These are phyloP conservation scores for Euglossa dilemma DNA, from an alignment of 1,140 invertebrate species.

Conservation along the genomic window DNA sequence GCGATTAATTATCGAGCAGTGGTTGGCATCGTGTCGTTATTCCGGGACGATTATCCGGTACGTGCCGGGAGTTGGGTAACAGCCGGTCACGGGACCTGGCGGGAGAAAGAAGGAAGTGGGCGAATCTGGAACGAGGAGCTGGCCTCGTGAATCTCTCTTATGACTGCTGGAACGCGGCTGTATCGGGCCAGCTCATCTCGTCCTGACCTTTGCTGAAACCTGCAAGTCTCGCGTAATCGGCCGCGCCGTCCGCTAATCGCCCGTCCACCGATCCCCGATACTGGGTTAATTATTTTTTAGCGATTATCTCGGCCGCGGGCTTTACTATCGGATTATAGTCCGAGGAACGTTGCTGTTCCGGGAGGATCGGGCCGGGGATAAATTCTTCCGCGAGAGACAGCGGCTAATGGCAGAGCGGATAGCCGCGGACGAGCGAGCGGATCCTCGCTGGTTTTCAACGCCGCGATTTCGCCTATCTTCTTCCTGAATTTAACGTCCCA, in stretches of 20 bases:
- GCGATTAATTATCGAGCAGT: not conserved
- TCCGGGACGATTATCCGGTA: not conserved
- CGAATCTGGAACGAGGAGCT: constrained; percentile 12
- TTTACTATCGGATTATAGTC: constrained; percentile 2
- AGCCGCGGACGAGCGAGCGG: too few species aligned
- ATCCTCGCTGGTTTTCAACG: too few species aligned
- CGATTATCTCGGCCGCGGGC: not conserved
- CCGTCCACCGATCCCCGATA: constrained; percentile 3
- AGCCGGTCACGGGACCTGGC: not conserved
- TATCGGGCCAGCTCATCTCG: constrained; percentile 13
- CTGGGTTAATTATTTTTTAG: constrained; percentile 29
- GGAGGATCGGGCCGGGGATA: not conserved
- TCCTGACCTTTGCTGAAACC: constrained; percentile 37
- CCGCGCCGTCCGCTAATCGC: not conserved
- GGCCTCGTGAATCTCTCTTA: constrained; percentile 3
- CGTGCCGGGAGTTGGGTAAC: not conserved
- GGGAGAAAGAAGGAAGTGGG: constrained; percentile 5
- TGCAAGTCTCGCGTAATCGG: constrained; percentile 27
- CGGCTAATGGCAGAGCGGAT: too few species aligned
- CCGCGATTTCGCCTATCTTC: too few species aligned
- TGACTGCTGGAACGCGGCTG: not conserved
- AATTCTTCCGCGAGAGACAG: too few species aligned
- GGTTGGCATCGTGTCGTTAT: not conserved
- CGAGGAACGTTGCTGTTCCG: not conserved
- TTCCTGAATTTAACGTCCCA: too few species aligned